These are phyloP conservation scores for Tinea trinotella DNA, from an alignment of 2,888 invertebrate species.

Conservation along the genomic window DNA sequence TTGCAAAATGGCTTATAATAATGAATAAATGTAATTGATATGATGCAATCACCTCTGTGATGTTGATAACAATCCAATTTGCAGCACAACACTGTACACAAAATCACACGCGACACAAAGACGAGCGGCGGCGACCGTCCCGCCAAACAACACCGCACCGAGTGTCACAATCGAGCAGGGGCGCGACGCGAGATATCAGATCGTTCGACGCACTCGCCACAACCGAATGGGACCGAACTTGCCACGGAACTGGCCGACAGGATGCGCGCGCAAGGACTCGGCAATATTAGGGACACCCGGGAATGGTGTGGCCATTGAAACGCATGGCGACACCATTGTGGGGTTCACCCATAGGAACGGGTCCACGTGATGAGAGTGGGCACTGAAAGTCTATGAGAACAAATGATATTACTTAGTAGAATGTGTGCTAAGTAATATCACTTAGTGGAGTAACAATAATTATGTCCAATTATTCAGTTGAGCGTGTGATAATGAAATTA, in stretches of 20 bases:
- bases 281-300: background rate
- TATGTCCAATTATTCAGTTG: background rate
- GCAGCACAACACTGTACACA: constrained; percentile 1
- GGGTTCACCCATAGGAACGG: no score
- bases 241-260: background rate
- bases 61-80: background rate
- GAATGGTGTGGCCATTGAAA: background rate
- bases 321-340: background rate
- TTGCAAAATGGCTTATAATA: background rate
- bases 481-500: background rate
- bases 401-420: no score
- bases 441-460: background rate
- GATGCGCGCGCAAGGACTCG: constrained; percentile 8
- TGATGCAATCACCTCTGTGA: background rate
- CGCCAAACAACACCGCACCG: constrained; percentile 37
- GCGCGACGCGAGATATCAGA: background rate
- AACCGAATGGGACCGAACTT: background rate
- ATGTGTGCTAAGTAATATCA: no score
- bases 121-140: constrained; percentile 57
- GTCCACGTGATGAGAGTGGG: no score
- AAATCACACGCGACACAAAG: constrained; percentile 39
- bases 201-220: background rate
- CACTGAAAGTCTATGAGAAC: no score
- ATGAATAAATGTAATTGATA: background rate
- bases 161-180: background rate